Evolutionary conservation across 2,888 invertebrate species (phyloP).

Genomic region (Chymomyza caudatula): DNA sequence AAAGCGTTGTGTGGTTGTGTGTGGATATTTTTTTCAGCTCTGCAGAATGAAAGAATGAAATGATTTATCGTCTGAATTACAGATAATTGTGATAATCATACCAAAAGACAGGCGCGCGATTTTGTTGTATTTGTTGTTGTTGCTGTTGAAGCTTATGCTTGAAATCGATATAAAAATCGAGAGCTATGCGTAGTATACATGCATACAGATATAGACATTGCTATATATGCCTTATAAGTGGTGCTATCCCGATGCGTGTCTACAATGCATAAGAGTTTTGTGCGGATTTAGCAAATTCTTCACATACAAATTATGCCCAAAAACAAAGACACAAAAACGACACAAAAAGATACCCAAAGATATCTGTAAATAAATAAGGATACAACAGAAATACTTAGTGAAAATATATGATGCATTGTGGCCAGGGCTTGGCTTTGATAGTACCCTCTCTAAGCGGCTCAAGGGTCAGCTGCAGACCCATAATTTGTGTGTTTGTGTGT

Average conservation of each 20-base stretch:
- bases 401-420: neutral
- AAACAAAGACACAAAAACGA: constrained; percentile 15
- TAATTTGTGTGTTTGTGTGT: neutral
- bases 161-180: constrained; percentile 2
- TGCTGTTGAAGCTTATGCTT: constrained; percentile 7
- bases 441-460: neutral
- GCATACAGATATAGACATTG: neutral
- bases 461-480: neutral
- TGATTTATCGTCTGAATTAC: constrained; percentile 76
- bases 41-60: constrained; percentile 52
- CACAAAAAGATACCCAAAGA: constrained; percentile 27
- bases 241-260: constrained; percentile 37
- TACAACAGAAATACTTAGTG: too few species aligned
- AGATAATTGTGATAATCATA: constrained; percentile 76
- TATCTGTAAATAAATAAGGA: neutral
- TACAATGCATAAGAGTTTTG: constrained; percentile 44
- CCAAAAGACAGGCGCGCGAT: constrained; percentile 55
- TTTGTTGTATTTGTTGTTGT: neutral
- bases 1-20: constrained; percentile 24
- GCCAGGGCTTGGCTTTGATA: neutral
- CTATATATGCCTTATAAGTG: constrained; percentile 11
- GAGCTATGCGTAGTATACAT: neutral
- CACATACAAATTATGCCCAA: neutral
- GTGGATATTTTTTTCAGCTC: constrained; percentile 39
- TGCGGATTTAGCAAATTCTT: neutral